A percentile compares a stretch with the other conserved stretches of the same genome.
These are phyloP conservation scores for Siniperca knerii DNA, from an alignment of 2,113 vertebrate species.

Conservation along the genomic window DNA sequence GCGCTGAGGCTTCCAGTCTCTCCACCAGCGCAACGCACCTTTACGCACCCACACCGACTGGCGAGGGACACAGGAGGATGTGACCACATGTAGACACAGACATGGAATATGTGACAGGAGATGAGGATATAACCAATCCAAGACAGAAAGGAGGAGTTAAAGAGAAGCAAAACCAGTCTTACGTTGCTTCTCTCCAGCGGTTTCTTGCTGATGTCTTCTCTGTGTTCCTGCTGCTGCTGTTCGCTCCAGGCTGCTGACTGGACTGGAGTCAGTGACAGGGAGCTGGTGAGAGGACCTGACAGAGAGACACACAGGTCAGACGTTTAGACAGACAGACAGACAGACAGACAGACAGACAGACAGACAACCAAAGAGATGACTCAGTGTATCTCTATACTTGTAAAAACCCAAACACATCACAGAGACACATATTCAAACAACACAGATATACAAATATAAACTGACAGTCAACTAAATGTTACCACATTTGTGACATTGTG, in stretches of 20 bases:
- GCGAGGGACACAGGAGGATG: neutral
- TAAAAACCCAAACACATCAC: constrained; percentile 11
- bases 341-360: constrained; percentile 13
- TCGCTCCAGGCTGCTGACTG: constrained; percentile 91
- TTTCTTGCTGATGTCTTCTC: constrained; percentile 89
- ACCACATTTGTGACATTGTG: neutral
- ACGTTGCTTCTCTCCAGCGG: constrained; percentile 88
- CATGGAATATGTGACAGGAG: too few species aligned
- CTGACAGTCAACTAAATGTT: neutral
- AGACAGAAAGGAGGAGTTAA: neutral
- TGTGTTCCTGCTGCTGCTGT: constrained; percentile 88
- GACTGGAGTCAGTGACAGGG: constrained; percentile 91
- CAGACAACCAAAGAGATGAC: constrained; percentile 1
- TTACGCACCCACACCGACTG: constrained; percentile 96
- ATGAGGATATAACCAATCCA: neutral
- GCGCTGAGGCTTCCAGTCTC: constrained; percentile 93
- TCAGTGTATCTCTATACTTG: neutral
- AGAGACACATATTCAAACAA: constrained; percentile 13
- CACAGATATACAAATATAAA: neutral
- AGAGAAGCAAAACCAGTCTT: neutral
- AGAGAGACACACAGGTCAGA: constrained; percentile 44
- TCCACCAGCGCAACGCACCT: constrained; percentile 94
- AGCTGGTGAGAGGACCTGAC: constrained; percentile 88
- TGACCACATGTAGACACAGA: neutral
- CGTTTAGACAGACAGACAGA: constrained; percentile 22